These are phyloP conservation scores for Eulimnadia texana DNA, from an alignment of 1,140 invertebrate species.

Conservation along the genomic window DNA sequence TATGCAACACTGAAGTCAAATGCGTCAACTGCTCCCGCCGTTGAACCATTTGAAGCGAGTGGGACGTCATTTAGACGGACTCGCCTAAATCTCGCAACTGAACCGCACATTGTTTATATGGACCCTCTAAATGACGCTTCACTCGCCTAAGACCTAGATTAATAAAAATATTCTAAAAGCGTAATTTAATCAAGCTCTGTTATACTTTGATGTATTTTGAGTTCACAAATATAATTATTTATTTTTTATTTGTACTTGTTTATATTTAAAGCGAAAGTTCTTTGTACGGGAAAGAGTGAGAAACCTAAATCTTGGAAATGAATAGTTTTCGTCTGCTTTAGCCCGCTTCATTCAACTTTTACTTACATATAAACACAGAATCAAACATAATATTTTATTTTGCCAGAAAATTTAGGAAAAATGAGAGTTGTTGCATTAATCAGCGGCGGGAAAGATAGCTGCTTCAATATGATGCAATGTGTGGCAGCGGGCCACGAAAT, in stretches of 20 bases:
- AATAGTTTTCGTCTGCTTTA: neutral
- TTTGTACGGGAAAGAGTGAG: too few species aligned
- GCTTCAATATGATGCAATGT: constrained; percentile 97
- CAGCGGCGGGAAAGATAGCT: constrained; percentile 98
- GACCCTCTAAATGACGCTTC: neutral
- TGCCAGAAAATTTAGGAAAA: too few species aligned
- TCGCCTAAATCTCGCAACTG: neutral
- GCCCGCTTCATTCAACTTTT: too few species aligned
- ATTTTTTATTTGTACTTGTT: too few species aligned
- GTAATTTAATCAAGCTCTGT: neutral
- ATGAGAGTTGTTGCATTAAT: constrained; percentile 82
- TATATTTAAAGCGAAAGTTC: too few species aligned
- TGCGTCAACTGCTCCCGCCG: neutral
- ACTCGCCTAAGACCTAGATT: too few species aligned
- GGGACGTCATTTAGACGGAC: neutral
- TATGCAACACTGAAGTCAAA: neutral
- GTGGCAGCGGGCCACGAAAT: constrained; percentile 88
- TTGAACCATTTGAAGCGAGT: neutral
- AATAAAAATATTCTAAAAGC: too few species aligned
- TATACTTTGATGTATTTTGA: neutral
- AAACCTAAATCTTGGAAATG: too few species aligned
- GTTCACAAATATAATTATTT: neutral
- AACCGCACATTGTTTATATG: neutral
- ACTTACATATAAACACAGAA: neutral
- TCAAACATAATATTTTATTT: too few species aligned